Evolutionary conservation across 2,888 invertebrate genomes (phyloP), one percentile per base, ranked within the genome.

Genomic region (Conchocele bisecta): DNA sequence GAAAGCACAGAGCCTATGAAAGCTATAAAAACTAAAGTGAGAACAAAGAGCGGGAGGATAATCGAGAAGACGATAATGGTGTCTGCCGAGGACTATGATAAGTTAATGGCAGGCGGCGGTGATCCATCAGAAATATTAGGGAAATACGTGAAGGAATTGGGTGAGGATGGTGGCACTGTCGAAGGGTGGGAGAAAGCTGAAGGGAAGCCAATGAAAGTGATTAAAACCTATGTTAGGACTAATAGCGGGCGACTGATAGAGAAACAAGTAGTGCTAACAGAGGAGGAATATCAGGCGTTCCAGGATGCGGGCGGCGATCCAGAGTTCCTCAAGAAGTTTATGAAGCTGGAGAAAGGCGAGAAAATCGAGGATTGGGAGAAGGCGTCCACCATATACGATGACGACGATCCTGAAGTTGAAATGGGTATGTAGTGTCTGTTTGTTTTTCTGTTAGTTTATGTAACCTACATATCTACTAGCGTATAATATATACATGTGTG

Each of bases 21-120:
- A 69, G 88, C 88, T n/a, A 83, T 88, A 37, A 88, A 85, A 75
- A 88, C 86, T 35, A 85, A 83, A 51, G 81, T 87, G 17, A 54
- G 90, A 56, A 91, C 91, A n/a, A 90, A 90, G 75, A 91, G 90
- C 78, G 91, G 91, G 3, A 74, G 88, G 11, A 80, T 91, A 39
- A 85, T 91, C 29, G 90, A 91, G 78, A 89, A 89, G 74, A 90
- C 89, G 6, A 84, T 91, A 41, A 83, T 87, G 75, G 85, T 91
- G 28, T 83, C 86, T 6, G 86, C 88, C 29, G 91, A 90, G 56
- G 91, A 91, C 70, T 90, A 89, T 60, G 88, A 91, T 33, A 81
- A 83, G 61, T 67, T 91, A 50, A 86, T 83, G 74, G 82, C 82
- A 48, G 87, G 86, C 5, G 88, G 89, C 2, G 84, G 76, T 0